Evolutionary conservation across 1,140 invertebrate genomes (phyloP), one percentile per base, ranked within the genome.

Genomic region (Ips nitidus): DNA sequence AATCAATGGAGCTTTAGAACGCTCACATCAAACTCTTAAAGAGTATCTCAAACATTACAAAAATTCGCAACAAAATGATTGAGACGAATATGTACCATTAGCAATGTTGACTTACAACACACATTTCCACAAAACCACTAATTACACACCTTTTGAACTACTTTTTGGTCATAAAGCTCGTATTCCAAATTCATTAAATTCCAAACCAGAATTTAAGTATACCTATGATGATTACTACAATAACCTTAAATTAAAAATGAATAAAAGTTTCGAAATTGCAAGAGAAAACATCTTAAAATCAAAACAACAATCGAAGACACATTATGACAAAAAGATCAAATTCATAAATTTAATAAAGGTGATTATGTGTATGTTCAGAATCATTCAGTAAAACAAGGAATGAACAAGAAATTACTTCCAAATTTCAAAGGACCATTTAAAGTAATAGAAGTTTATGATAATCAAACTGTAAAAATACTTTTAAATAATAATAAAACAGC

Each of bases 71-170:
- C 61, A 75, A 59, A 67, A 3, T 22, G 64, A 80, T 61, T 81
- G 78, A 77, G 77, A 80, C 66, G 69, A 77, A 47, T 73, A 66
- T 59, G 60, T 81, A 36, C 36, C 65, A 53, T 75, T 77, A 36
- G 79, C 80, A 0, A 80, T 80, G 76, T 82, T 79, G 63, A 71
- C 70, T 41, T 82, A 81, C 68, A 82, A 81, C 73, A 77, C 77
- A 22, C 71, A 60, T 8, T 69, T 75, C 53, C 78, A 85, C 64
- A 73, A 66, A 60, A 61, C 75, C 0, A 84, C 80, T 0, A 73
- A 76, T 6, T 81, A 67, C 37, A 78, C 79, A 1, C 81, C 83
- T 1, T 82, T 79, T 64, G 78, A 81, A 73, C 42, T 84, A 36
- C 4, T 84, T 4, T 81, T 80, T 66, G 80, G 82, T 37, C 37